These are phyloP conservation scores for Chlorodrepanis virens DNA, from an alignment of 2,113 vertebrate species.

Conservation along the genomic window DNA sequence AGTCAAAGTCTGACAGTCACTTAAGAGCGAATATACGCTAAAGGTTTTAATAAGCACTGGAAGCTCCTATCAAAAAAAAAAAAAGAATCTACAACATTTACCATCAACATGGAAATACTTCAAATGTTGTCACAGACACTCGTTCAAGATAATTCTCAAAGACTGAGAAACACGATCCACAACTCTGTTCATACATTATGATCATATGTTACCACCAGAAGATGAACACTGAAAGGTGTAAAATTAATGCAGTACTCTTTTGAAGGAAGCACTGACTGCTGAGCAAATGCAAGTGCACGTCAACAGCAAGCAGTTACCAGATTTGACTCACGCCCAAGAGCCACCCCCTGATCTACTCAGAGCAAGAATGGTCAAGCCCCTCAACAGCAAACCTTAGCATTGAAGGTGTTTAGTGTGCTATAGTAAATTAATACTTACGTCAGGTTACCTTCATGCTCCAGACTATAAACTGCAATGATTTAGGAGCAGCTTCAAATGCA, in stretches of 20 bases:
- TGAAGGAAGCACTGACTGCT: background rate
- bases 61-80: background rate
- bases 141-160: background rate
- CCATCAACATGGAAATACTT: background rate
- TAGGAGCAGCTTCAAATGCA: background rate
- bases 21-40: background rate
- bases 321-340: accelerated
- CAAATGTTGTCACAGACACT: background rate
- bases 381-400: accelerated
- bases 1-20: background rate
- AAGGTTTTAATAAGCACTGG: background rate
- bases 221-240: background rate
- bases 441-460: background rate
- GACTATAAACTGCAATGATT: background rate
- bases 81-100: background rate
- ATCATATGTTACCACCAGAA: background rate
- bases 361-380: background rate
- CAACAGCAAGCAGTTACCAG: background rate
- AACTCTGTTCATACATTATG: background rate
- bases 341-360: background rate
- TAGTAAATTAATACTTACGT: background rate
- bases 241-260: background rate
- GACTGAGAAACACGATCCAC: accelerated
- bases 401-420: background rate
- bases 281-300: background rate